These are phyloP conservation scores for Lasaia peninsularis DNA, from an alignment of 1,140 invertebrate genomes.

Conservation along the genomic window DNA sequence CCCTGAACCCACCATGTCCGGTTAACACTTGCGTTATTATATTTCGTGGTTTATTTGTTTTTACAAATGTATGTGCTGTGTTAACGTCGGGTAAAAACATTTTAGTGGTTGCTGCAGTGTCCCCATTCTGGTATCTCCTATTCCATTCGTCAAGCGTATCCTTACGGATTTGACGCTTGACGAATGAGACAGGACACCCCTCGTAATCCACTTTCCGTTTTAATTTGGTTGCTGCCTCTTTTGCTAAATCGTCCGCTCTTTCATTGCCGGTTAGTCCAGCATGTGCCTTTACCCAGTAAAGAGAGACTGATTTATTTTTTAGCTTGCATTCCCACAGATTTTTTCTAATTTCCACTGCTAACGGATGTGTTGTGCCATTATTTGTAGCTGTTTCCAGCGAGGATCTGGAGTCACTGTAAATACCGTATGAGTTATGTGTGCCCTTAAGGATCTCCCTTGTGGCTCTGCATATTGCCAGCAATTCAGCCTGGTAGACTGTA, in stretches of 20 bases:
- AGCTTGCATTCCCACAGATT: not conserved
- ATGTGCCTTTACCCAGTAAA: not conserved
- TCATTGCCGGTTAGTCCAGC: not conserved
- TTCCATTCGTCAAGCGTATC: not conserved
- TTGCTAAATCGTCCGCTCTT: no score
- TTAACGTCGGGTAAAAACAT: not conserved
- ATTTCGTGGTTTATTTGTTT: not conserved
- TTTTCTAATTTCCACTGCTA: not conserved
- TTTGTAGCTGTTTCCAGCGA: not conserved
- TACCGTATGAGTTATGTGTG: not conserved
- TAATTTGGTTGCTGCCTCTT: not conserved
- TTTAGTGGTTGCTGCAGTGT: not conserved
- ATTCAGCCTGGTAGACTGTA: not conserved
- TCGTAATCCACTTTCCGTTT: not conserved
- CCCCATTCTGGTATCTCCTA: not conserved
- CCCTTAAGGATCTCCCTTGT: not conserved
- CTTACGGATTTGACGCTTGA: not conserved
- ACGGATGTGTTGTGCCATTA: not conserved
- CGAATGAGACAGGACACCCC: not conserved
- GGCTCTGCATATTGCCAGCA: not conserved
- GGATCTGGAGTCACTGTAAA: not conserved
- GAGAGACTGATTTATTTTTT: not conserved
- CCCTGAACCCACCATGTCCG: not conserved
- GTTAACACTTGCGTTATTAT: not conserved
- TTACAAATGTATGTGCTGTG: not conserved